Base-by-base conservation (phyloP, 1,140 invertebrate species). In the Drosophila rhopaloa region DNA sequence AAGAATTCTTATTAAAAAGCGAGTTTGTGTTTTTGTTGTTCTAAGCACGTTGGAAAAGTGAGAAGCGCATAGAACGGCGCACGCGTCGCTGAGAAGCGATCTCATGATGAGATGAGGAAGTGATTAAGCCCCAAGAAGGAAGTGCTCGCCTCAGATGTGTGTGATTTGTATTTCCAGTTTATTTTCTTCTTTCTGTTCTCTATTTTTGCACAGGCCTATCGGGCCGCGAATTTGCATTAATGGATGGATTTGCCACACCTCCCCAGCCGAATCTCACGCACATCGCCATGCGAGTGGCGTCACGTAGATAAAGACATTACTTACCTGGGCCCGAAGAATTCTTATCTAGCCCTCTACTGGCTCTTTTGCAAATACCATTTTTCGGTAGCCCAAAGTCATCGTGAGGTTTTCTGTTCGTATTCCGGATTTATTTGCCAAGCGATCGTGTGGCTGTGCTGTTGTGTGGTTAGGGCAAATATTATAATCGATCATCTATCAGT, bases 1-100 rank as follows among this genome's bases (percentile, higher is more conserved):
- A 85, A 86, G 82, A 85, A 86, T 86, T 86, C 81, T 85, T 85
- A 85, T 85, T 86, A 85, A 85, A 85, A 85, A 85, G 81, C 81
- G 81, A 85, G 81, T 85, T 84, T 84, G 61, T 63, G 65, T 63
- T 72, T 73, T 73, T 73, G 67, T 73, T 72, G 47, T 73, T 72
- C 65, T 72, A 72, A 72, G 71, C 50, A 63, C 83, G 38, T 65
- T 78, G 81, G 82, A 85, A 85, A 85, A 85, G 81, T 85, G 81
- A 85, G 81, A 85, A 81, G 68, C 82, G 82, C 82, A 72, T 71
- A 85, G 81, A 85, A 85, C 81, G 56, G 82, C 73, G 78, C 81
- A 85, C 81, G 81, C 67, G 81, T 75, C 67, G 57, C 60, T 74
- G 70, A 74, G 71, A 74, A 74, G 63, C 57, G 57, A 72, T 72